Conservation (phyloP, 2,797 vertebrate genomes). For the Poeciliopsis presidionis region DNA sequence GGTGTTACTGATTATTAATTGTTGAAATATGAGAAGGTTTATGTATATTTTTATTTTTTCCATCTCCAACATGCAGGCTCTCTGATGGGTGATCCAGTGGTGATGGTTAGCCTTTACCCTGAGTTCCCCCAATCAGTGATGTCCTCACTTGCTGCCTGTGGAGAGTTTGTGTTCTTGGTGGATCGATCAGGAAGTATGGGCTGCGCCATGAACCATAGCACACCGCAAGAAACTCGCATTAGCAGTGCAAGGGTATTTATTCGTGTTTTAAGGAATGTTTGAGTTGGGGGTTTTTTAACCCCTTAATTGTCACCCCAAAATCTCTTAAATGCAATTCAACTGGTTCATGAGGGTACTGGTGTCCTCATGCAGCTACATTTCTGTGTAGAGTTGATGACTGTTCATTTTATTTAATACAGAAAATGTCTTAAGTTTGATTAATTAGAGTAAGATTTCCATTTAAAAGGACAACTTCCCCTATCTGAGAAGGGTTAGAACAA, state of each 20-base stretch:
- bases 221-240: conserved; percentile 61
- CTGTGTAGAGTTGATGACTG: not conserved
- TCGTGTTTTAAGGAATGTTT: not conserved
- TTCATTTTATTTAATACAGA: too few relatives aligned
- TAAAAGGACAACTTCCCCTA: not conserved
- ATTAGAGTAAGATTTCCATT: not conserved
- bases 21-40: not conserved
- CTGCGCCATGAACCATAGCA: not conserved
- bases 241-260: conserved; percentile 81
- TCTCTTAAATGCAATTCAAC: too few relatives aligned
- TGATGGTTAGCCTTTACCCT: conserved; percentile 89
- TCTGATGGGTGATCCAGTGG: conserved; percentile 82
- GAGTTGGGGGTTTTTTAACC: not conserved
- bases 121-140: conserved; percentile 73
- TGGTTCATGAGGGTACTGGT: too few relatives aligned
- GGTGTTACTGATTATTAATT: not conserved
- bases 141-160: conserved; percentile 52
- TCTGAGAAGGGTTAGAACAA: not conserved
- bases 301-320: too few relatives aligned
- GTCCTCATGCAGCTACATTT: too few relatives aligned
- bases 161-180: conserved; percentile 88
- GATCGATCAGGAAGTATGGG: conserved; percentile 88
- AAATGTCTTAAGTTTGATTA: too few relatives aligned
- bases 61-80: conserved; percentile 62
- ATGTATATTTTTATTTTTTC: not conserved